Conservation (phyloP, 1,140 invertebrate genomes). For the Drosophila seguyi region DNA sequence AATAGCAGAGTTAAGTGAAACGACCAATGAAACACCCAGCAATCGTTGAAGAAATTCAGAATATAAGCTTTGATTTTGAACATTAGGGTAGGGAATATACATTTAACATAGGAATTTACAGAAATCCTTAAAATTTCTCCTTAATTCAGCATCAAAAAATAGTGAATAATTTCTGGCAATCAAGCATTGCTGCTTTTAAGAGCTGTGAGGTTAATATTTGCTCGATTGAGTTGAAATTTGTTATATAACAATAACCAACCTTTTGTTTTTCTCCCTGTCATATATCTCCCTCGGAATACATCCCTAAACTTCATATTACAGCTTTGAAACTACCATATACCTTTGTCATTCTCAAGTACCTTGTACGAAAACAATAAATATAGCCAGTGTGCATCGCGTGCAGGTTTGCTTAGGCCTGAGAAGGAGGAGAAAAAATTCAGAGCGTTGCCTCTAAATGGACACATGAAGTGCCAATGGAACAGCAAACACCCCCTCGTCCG, state of each 20-base stretch:
- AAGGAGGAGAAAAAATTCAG: background rate
- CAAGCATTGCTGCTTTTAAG: too few species aligned
- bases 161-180: background rate
- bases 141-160: background rate
- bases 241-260: background rate
- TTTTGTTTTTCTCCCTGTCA: background rate
- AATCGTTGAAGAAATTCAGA: background rate
- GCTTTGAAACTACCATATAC: background rate
- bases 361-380: constrained; percentile 24
- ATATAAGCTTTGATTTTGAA: too few species aligned
- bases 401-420: constrained; percentile 21
- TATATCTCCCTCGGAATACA: background rate
- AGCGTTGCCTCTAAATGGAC: constrained; percentile 47
- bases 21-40: background rate
- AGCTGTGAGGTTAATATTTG: background rate
- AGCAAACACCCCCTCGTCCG: constrained; percentile 15
- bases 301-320: too few species aligned
- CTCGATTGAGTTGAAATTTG: background rate
- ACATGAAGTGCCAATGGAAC: constrained; percentile 57
- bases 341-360: background rate
- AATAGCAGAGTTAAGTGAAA: too few species aligned
- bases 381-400: constrained; percentile 45
- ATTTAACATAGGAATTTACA: background rate
- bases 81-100: background rate
- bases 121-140: background rate